phyloP scores from a whole-genome alignment of 2,113 vertebrate species.

The Okapia johnstoni region DNA sequence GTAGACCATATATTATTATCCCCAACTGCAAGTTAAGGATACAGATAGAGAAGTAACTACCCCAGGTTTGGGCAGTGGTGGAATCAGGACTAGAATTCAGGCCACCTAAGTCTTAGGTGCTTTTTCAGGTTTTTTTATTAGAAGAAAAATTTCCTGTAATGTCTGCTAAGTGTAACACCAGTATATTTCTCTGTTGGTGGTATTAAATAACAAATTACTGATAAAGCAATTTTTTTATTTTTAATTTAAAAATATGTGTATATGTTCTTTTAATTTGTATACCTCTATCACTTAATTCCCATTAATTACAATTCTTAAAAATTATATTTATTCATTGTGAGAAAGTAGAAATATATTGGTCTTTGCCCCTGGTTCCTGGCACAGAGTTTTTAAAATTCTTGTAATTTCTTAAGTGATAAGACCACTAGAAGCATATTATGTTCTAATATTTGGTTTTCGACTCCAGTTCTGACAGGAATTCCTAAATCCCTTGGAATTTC shows the following conservation, averaged over 20 bases:
- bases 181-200: neutral
- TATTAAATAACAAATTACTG: neutral
- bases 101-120: neutral
- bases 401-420: neutral
- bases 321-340: neutral
- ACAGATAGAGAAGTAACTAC: neutral
- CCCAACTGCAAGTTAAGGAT: neutral
- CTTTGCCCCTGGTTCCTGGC: neutral
- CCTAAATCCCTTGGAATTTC: neutral
- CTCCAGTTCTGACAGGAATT: neutral
- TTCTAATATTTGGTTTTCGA: neutral
- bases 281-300: neutral
- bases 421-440: neutral
- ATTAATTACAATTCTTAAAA: neutral
- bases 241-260: neutral
- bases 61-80: neutral
- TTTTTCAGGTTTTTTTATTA: neutral
- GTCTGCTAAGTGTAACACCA: neutral
- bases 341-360: neutral
- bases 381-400: neutral
- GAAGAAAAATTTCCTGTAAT: neutral
- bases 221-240: neutral
- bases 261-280: neutral
- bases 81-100: neutral
- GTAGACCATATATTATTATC: neutral